A percentile compares a stretch with the other conserved stretches of the same genome.
Evolutionary conservation across 2,888 invertebrate genomes (phyloP).

Genomic region (Machimus rusticus): DNA sequence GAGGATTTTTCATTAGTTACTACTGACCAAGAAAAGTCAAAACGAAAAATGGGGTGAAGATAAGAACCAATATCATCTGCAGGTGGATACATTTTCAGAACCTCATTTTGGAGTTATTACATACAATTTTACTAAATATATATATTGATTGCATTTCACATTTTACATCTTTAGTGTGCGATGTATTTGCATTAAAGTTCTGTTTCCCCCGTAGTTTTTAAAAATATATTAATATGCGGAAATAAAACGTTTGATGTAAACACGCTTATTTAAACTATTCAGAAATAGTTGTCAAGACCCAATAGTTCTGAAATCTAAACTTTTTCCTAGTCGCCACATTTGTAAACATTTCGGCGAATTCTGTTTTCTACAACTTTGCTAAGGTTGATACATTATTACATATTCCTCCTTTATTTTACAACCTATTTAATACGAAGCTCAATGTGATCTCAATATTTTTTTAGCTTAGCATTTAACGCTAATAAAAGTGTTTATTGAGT

Average conservation of each 20-base stretch:
- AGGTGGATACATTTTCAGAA: not conserved
- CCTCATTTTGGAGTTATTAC: not conserved
- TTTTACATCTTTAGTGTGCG: not conserved
- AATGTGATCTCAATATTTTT: too few species aligned
- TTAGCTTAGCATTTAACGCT: too few species aligned
- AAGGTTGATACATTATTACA: too few species aligned
- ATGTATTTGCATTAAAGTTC: not conserved
- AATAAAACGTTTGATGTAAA: not conserved
- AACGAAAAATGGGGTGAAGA: not conserved
- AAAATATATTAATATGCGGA: not conserved
- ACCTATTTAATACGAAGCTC: too few species aligned
- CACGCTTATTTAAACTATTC: not conserved
- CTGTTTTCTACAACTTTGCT: too few species aligned
- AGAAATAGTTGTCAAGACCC: too few species aligned
- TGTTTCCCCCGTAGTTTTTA: too few species aligned
- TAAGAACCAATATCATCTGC: not conserved
- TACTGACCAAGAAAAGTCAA: not conserved
- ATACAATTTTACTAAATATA: not conserved
- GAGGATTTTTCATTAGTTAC: constrained; percentile 9
- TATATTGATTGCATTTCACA: not conserved
- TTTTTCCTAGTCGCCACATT: too few species aligned
- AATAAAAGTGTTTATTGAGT: too few species aligned
- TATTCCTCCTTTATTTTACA: too few species aligned
- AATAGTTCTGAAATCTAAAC: too few species aligned
- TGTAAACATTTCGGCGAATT: too few species aligned